Evolutionary conservation across 2,113 vertebrate genomes (phyloP), one percentile per base, ranked within the genome.

Genomic region (Campylomormyrus numenius): DNA sequence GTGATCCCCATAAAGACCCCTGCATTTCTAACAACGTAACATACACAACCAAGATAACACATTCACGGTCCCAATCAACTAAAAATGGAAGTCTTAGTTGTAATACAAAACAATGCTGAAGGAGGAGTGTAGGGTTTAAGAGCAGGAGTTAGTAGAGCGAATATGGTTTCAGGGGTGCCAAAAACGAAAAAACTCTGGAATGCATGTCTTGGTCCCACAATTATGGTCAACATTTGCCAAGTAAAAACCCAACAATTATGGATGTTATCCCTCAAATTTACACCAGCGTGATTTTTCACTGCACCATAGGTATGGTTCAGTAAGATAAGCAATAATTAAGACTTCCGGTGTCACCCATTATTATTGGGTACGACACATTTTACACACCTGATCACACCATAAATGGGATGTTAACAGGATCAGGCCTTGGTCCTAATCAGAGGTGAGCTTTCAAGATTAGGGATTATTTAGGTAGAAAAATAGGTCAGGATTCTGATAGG

Each of bases 1-100:
- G 87, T 74, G 17, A 15, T 77, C 77, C 84, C 88, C 87, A 45
- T 58, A 35, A 2, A 88, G 35, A 31, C 31, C 89, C 87, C 88
- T 50, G 13, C 70, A 87, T 84, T 85, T 87, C 87, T 89, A 74
- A 89, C 62, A 90, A 91, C 70, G n/a, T 58, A 89, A 89, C 87
- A 87, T 49, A 31, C 53, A 89, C 77, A 84, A 90, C 89, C 56
- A 91, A 91, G 89, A 88, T 77, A 90, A 89, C 39, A 92, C 70
- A 39, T 77, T 85, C 90, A 89, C 88, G 90, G 90, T 90, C 74
- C 90, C 45, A 52, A 52, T 13, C 39, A 31, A 24, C 88, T 92
- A 91, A 91, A 88, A 92, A 80, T 88, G 90, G 46, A 74, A 84
- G 88, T 56, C 77, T 87, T n/a, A 35, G 70, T 49, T 58, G 50